Percentiles rank a stretch among this genome's conserved stretches.
phyloP scores from a whole-genome alignment of 2,113 vertebrate genomes.

The Tiliqua scincoides region DNA sequence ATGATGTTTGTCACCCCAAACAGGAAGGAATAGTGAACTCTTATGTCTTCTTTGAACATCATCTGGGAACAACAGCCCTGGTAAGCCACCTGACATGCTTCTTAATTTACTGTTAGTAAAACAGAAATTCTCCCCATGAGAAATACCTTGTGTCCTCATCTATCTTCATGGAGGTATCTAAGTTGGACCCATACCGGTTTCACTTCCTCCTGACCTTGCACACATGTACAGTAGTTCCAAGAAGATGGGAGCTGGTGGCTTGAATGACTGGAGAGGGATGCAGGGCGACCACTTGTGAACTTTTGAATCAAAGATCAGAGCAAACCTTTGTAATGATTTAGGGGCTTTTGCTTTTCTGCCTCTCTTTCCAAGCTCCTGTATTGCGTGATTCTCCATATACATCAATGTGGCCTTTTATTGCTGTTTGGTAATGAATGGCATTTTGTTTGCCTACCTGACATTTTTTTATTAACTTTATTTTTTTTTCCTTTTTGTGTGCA shows the following conservation, averaged over 20 bases:
- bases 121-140: neutral
- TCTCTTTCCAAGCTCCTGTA: neutral
- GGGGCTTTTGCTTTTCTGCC: conserved; percentile 30
- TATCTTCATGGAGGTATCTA: neutral
- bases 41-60: neutral
- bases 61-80: neutral
- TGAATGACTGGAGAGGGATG: conserved; percentile 6
- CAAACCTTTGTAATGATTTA: conserved; percentile 48
- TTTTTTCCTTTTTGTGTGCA: conserved; percentile 14
- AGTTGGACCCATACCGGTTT: neutral
- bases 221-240: neutral
- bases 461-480: conserved; percentile 70
- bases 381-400: conserved; percentile 39
- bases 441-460: conserved; percentile 69
- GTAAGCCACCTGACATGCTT: neutral
- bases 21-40: neutral
- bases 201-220: neutral
- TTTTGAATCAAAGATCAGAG: conserved; percentile 54
- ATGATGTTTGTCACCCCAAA: neutral
- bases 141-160: neutral
- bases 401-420: conserved; percentile 58
- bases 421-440: conserved; percentile 61
- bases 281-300: conserved; percentile 6
- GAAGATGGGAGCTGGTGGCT: neutral
- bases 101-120: neutral